Evolutionary conservation across 2,797 vertebrate species (phyloP), one percentile per base, ranked within the genome.

Genomic region (Limnodromus scolopaceus): DNA sequence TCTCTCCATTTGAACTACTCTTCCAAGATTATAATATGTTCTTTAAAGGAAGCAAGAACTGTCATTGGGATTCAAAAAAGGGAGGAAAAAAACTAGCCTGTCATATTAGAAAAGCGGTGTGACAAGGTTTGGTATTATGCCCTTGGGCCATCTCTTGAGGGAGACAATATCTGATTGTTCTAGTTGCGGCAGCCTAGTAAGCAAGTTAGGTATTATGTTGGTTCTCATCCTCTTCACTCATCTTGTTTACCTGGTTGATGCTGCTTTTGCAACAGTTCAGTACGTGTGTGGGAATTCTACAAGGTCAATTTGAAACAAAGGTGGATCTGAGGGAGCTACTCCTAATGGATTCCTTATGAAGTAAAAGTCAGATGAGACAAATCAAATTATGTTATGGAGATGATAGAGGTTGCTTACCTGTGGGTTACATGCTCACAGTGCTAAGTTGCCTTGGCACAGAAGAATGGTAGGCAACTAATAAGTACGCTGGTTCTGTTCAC

Each of bases 201-300:
- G 14, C 1, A 2, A 13, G 7, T 53, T 64, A 10, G 24, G 6
- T 7, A 0, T 61, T 71, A n/a, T 9, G 2, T 4, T 30, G 74
- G 19, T 63, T n/a, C 43, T 85, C 18, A 20, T 77, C 32, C 13
- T 68, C n/a, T 80, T 51, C 2, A 1, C 13, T 68, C 25, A 4
- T 32, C n/a, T 41, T 41, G 11, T 70, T 84, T 58, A 12, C 23
- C 25, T 64, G 8, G 53, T 45, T 36, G 28, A 27, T 91, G 53
- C 76, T 78, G 17, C 43, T 58, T 70, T 70, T 76, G 16, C 53
- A 49, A 5, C 17, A 39, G 27, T 27, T 77, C 36, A 2, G 3
- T 20, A 20, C 15, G 16, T 13, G 12, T 5, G 11, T 18, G 10
- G 23, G 38, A 71, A 46, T 65, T 55, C 18, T 86, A 10, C 51